These are phyloP conservation scores for Perizoma flavofasciatum DNA, from an alignment of 2,888 invertebrate species.

Conservation along the genomic window DNA sequence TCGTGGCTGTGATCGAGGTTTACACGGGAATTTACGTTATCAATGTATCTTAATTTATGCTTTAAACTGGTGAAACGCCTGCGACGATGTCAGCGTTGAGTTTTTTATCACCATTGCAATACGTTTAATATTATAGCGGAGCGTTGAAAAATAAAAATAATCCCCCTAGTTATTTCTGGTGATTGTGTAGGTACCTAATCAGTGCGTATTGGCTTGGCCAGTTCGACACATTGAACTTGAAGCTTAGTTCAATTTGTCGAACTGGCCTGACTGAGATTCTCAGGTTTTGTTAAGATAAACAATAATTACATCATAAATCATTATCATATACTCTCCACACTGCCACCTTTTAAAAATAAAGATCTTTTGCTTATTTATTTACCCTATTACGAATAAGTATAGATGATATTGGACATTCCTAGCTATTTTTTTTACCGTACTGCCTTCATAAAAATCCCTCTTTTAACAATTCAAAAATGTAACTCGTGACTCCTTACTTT, in stretches of 20 bases:
- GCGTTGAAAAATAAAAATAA: not conserved
- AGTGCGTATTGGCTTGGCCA: not conserved
- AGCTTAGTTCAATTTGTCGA: no score
- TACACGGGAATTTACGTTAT: conserved; percentile 57
- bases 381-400: no score
- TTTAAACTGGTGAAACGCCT: not conserved
- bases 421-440: no score
- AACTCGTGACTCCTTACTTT: no score
- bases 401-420: no score
- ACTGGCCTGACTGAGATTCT: conserved; percentile 9
- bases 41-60: conserved; percentile 32
- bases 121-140: not conserved
- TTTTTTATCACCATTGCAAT: not conserved
- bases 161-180: no score
- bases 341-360: no score
- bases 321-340: not conserved
- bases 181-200: no score
- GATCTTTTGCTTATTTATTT: no score
- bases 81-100: not conserved
- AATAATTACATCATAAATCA: not conserved
- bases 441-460: no score
- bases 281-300: conserved; percentile 6
- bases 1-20: conserved; percentile 52
- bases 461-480: no score
- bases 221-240: conserved; percentile 10